phyloP scores from a whole-genome alignment of 2,797 vertebrate genomes.

The Rallus crepitans region DNA sequence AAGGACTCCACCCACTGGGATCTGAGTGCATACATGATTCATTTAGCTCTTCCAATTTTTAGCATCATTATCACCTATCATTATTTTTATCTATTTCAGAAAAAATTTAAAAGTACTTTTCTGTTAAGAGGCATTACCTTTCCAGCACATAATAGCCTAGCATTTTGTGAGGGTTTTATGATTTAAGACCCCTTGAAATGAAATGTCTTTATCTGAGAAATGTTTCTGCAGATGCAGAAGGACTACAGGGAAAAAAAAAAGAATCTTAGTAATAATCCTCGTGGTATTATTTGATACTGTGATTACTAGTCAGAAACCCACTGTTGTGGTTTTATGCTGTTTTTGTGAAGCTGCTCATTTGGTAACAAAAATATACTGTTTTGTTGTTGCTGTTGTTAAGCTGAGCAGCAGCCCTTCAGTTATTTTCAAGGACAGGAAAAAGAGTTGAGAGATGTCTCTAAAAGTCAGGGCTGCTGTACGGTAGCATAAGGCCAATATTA shows the following conservation, averaged over 20 bases:
- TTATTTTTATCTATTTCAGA: not conserved
- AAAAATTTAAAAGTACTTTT: not conserved
- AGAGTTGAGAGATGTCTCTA: not conserved
- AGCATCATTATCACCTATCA: not conserved
- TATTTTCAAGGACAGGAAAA: constrained; percentile 13
- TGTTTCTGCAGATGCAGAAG: not conserved
- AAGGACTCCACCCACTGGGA: not conserved
- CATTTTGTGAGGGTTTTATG: not conserved
- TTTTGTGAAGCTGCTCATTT: not conserved
- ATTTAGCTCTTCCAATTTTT: not conserved
- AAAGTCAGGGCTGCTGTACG: not conserved
- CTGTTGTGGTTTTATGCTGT: not conserved
- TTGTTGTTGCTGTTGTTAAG: not conserved
- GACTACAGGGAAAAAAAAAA: not conserved
- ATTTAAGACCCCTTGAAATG: not conserved
- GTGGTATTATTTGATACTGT: not conserved
- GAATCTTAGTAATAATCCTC: not conserved
- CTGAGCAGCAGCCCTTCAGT: not conserved
- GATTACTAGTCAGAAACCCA: not conserved
- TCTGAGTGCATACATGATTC: not conserved
- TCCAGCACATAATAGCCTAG: not conserved
- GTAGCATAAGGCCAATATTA: not conserved
- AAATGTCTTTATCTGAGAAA: constrained; percentile 3
- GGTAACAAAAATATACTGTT: not conserved
- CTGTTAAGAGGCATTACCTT: not conserved